Evolutionary conservation across 2,888 invertebrate genomes (phyloP), one percentile per base, ranked within the genome.

Genomic region (Drosophila silvestris): DNA sequence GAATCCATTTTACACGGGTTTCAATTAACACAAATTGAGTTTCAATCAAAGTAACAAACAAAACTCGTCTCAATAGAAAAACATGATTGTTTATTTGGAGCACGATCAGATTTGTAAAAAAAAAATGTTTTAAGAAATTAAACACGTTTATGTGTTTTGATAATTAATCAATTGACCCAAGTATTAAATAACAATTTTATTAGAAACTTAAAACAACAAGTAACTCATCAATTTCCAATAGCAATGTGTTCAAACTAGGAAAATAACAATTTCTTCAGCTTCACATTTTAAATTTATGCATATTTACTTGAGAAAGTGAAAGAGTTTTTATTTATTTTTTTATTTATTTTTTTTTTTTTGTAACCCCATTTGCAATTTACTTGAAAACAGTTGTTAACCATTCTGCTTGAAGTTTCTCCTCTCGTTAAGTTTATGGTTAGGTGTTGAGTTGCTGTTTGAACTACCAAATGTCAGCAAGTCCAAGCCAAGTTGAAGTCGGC

Each of bases 401-500:
- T 52, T 57, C 26, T 12, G 28, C 28, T 30, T n/a, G 5, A 30
- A 39, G 61, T 77, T 66, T 78, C 78, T 51, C 74, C 54, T 56
- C 28, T 57, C 12, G n/a, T 50, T 47, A 19, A n/a, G 14, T 64
- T 64, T 30, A 64, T 50, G 63, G 47, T 22, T 50, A 47, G n/a
- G 63, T 35, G 58, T 47, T 16, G 37, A 22, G 47, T 33, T 16
- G 26, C 33, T 53, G 41, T 28, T 58, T 16, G 16, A 53, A 50
- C 41, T 51, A 16, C 33, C 33, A 58, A 71, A 59, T 54, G 51
- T 51, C 58, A 71, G 32, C 37, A 26, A 37, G 47, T 63, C 37
- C 56, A 51, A 54, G 35, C 28, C 59, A 59, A 60, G 59, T 57
- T 78, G 37, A 61, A 52, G 35, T n/a, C 22, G 28, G 30, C 12